Evolutionary conservation across 2,113 vertebrate species (phyloP).

Genomic region (Agelaius tricolor): DNA sequence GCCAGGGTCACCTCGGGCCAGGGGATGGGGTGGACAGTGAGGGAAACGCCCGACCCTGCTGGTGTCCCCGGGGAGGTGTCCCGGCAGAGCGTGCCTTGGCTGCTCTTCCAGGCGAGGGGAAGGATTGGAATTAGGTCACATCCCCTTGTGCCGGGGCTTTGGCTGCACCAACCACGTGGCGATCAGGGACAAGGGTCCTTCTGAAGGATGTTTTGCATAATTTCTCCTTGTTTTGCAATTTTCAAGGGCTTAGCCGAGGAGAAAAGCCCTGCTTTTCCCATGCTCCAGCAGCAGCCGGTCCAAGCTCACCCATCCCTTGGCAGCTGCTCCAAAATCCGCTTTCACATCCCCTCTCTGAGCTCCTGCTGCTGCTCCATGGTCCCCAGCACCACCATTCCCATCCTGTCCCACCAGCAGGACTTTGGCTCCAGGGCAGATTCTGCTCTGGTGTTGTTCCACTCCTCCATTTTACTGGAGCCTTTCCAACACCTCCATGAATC

Average conservation of each 20-base stretch:
- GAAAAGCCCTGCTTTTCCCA: neutral
- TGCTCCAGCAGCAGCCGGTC: neutral
- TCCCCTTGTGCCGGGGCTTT: slow-evolving; percentile 41
- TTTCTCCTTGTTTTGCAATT: slow-evolving; percentile 60
- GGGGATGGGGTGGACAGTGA: neutral
- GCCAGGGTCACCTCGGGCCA: neutral
- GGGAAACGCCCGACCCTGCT: fast-evolving
- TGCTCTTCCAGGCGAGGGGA: neutral
- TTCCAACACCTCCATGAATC: fast-evolving
- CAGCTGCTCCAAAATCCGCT: fast-evolving
- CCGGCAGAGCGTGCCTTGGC: neutral
- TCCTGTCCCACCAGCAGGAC: neutral
- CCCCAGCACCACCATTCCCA: fast-evolving
- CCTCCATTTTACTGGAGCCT: neutral
- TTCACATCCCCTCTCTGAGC: fast-evolving
- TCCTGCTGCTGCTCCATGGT: fast-evolving
- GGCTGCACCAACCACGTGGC: neutral
- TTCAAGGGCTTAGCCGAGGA: neutral
- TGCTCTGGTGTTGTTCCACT: fast-evolving
- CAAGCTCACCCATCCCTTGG: neutral
- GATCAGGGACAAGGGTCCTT: slow-evolving; percentile 59
- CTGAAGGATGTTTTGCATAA: slow-evolving; percentile 33
- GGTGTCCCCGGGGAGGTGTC: neutral
- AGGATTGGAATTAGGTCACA: slow-evolving; percentile 14
- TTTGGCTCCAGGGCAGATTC: neutral